Base-by-base conservation (phyloP, 2,797 vertebrate species). In the Lophotriccus pileatus region DNA sequence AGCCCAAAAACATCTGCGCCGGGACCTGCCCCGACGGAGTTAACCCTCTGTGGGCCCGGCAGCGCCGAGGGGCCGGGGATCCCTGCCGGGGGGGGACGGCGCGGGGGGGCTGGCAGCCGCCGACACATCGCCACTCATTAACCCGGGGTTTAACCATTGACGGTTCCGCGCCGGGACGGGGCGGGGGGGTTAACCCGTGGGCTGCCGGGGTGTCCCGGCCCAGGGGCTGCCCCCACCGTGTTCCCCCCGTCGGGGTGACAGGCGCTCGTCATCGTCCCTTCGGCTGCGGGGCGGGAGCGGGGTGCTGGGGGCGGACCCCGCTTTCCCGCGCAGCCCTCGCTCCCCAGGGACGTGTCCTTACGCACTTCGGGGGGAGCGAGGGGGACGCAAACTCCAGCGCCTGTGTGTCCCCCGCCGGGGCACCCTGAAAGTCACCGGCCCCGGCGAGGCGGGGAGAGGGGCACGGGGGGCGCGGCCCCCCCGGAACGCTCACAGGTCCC, bases 1-100 rank as follows among this genome's bases (percentile, higher is more conserved):
- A 94, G 84, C 95, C 95, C 92, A 96, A 95, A 96, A 96, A 96
- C 96, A 96, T 96, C 96, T 96, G 96, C 74, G 89, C 90, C 25
- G 84, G 67, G 94, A 96, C 92, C 92, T 95, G 95, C 96, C 92
- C 95, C 79, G 92, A 28, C 41, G 30, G 52, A 93, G 90, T 96
- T 96, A 96, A 96, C 96, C 95, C 96, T 90, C 83, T 94, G 85
- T 53, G 66, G 75, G 52, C 88, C 82, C 32, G 69, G 55, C 64
- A 43, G 75, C 58, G 37, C 19, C 34, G 73, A 69, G 41, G 23
- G 80, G 62, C 62, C 27, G 49, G 74, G 92, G 92, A 69, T 87
- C 62, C 56, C 69, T 49, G 56, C 20, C 55, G 17, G 30, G 28
- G 28, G 76, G 43, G 12, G n/a, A 28, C 16, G 32, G 49, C 14